phyloP scores from a whole-genome alignment of 2,113 vertebrate species.

The Machaerirhynchus nigripectus region DNA sequence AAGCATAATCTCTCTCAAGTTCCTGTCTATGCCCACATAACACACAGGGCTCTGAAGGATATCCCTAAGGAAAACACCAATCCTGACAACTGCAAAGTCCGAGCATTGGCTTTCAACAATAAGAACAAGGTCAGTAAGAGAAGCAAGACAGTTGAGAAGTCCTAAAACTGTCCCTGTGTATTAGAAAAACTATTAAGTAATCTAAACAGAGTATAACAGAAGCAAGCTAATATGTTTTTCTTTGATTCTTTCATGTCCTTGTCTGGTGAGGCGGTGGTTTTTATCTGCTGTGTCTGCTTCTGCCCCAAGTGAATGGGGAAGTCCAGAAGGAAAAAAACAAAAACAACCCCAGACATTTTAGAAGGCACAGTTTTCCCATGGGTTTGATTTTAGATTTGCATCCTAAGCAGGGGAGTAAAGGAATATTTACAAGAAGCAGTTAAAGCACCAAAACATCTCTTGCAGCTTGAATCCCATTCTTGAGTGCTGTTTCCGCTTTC shows the following conservation, averaged over 20 bases:
- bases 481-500: neutral
- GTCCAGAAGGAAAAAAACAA: neutral
- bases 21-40: constrained; percentile 91
- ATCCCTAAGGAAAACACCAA: constrained; percentile 97
- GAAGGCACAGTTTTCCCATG: neutral
- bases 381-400: neutral
- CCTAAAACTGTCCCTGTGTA: neutral
- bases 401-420: neutral
- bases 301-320: neutral
- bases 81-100: constrained; percentile 96
- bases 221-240: neutral
- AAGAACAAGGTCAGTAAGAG: constrained; percentile 85
- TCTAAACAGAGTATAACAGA: neutral
- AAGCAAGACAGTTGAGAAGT: neutral
- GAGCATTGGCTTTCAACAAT: constrained; percentile 94
- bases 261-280: fast-evolving
- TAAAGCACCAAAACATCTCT: neutral
- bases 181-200: neutral
- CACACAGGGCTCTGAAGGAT: constrained; percentile 92
- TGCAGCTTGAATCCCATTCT: neutral
- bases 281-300: neutral
- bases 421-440: neutral
- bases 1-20: constrained; percentile 81
- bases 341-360: neutral
- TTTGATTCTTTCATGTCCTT: neutral